Base-by-base conservation (phyloP, 2,113 vertebrate genomes). In the Bubo blakistoni region DNA sequence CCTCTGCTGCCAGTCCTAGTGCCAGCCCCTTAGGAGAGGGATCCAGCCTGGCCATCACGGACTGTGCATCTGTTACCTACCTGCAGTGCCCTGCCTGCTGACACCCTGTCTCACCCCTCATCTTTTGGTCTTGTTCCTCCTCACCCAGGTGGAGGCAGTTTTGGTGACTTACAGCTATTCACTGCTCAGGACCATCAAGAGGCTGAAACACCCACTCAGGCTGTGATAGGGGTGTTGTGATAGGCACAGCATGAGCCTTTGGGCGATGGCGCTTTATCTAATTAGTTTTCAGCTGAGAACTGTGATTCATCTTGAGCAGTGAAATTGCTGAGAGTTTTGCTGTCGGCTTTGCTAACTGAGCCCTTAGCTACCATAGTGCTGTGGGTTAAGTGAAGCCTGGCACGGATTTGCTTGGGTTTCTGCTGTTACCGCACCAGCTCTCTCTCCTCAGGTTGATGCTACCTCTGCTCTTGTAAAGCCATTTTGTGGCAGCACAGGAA, bases 351-450 rank as follows among this genome's bases (percentile, higher is more conserved):
- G 0, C 61, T 71, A 70, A 32, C 70, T 0, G 1, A 89, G 63
- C 54, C 30, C 44, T 73, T 6, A 0, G 17, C 44, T 88, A 32
- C 44, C 42, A 6, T 1, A 12, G 29, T 14, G 14, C 70, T 70
- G 69, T 0, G 0, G 18, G 38, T 66, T 47, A 78, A 67, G n/a
- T 3, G 29, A 70, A 19, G 24, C 38, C 42, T 2, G 0, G 4
- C 3, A 11, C 34, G 47, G 54, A 66, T 84, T 87, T 67, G 26
- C 29, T 49, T 6, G n/a, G 2, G 32, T 72, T 89, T 84, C 47
- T 94, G 72, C 63, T 42, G 5, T 52, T 88, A 46, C 72, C 6
- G 2, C 72, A 36, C 30, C 80, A 83, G 34, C 44, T 80, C 54
- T 5, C 8, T 36, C 62, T 34, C 57, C 71, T 74, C 38, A 52